A percentile compares a stretch with the other conserved stretches of the same genome.
phyloP scores from a whole-genome alignment of 1,140 invertebrate species.

The Drosophila ironensis region DNA sequence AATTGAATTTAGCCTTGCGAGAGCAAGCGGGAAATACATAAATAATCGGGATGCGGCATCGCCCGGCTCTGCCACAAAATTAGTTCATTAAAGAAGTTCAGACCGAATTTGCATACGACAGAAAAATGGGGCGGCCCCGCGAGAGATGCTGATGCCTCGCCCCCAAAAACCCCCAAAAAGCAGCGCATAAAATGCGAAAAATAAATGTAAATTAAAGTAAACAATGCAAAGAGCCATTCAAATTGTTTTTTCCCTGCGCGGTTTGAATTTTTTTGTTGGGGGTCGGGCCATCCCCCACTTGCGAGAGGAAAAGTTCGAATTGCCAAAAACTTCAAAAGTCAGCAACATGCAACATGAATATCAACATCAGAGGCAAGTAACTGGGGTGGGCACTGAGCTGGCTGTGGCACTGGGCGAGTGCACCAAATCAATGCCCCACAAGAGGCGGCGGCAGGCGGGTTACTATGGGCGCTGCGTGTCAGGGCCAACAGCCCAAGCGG shows the following conservation, averaged over 20 bases:
- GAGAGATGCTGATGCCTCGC: too few species aligned
- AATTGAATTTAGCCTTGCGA: conserved; percentile 62
- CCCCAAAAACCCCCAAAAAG: conserved; percentile 27
- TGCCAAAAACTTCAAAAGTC: conserved; percentile 75
- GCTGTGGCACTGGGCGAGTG: too few species aligned
- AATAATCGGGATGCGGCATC: conserved; percentile 33
- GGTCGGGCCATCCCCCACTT: neutral
- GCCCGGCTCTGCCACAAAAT: conserved; percentile 42
- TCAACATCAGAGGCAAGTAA: conserved; percentile 61
- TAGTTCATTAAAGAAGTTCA: conserved; percentile 74
- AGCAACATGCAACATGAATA: conserved; percentile 79
- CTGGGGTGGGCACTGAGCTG: too few species aligned
- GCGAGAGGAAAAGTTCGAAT: conserved; percentile 48
- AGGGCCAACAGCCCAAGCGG: conserved; percentile 56
- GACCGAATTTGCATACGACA: conserved; percentile 58
- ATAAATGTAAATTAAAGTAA: conserved; percentile 75
- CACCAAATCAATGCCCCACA: conserved; percentile 71
- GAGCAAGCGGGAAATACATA: conserved; percentile 45
- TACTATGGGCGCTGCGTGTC: conserved; percentile 61
- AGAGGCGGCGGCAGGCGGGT: conserved; percentile 26
- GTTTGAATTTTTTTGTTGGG: neutral
- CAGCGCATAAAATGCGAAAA: conserved; percentile 39
- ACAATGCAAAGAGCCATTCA: conserved; percentile 49
- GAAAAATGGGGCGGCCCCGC: conserved; percentile 5
- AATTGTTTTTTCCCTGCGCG: conserved; percentile 44